Conservation (phyloP, 2,797 vertebrate species). For the Staurois parvus region DNA sequence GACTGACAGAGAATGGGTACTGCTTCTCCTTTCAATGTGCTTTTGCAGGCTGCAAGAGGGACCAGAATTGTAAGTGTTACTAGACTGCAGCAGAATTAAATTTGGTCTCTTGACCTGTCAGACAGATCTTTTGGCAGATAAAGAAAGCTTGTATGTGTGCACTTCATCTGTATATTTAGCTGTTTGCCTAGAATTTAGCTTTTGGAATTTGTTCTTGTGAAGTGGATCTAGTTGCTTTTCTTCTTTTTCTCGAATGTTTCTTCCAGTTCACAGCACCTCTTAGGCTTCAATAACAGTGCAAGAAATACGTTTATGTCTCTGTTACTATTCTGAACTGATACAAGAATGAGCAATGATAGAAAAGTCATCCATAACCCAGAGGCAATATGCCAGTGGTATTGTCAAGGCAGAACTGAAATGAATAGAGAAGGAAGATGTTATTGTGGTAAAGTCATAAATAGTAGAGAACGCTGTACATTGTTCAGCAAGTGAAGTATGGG, state of each 20-base stretch:
- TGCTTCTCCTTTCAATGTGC: too few relatives aligned
- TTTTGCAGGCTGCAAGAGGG: too few relatives aligned
- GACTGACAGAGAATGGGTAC: too few relatives aligned
- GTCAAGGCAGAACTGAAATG: background rate
- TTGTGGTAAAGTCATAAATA: background rate
- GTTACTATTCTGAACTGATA: conserved; percentile 12
- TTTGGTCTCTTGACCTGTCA: too few relatives aligned
- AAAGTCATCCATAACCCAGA: conserved; percentile 4
- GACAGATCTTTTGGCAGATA: too few relatives aligned
- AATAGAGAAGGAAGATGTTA: background rate
- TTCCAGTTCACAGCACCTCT: conserved; percentile 18
- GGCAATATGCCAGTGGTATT: background rate
- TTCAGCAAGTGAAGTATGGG: too few relatives aligned
- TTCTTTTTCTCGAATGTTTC: background rate
- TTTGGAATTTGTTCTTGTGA: background rate
- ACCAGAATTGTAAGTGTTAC: too few relatives aligned
- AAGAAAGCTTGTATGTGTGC: too few relatives aligned
- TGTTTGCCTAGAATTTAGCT: too few relatives aligned
- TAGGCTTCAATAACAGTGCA: conserved; percentile 6
- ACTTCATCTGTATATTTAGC: too few relatives aligned
- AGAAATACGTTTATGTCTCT: background rate
- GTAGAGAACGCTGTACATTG: background rate
- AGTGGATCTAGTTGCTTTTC: background rate
- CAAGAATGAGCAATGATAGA: conserved; percentile 32
- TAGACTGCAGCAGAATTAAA: too few relatives aligned